phyloP scores from a whole-genome alignment of 2,888 invertebrate genomes.

The Hydrotaea diabolus region DNA sequence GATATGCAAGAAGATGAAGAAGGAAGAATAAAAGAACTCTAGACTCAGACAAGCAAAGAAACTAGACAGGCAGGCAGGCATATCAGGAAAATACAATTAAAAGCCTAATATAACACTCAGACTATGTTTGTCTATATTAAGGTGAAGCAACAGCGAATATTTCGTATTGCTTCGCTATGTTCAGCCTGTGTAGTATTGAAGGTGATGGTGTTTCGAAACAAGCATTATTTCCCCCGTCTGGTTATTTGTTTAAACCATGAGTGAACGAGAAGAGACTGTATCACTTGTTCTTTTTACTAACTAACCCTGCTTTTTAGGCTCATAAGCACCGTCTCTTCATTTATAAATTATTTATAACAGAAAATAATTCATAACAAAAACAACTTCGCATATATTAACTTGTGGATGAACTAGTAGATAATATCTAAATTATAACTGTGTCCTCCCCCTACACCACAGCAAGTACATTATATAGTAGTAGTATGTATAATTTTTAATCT shows the following conservation, averaged over 20 bases:
- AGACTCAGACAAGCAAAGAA: slow-evolving; percentile 74
- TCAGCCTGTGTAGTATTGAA: slow-evolving; percentile 56
- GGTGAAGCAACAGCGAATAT: slow-evolving; percentile 40
- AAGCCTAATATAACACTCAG: slow-evolving; percentile 50
- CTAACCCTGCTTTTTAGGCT: slow-evolving; percentile 58
- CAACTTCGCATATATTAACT: slow-evolving; percentile 51
- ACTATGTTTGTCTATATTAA: slow-evolving; percentile 38
- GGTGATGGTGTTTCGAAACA: neutral
- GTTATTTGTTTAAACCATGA: neutral
- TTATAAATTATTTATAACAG: slow-evolving; percentile 63
- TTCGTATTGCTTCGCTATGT: slow-evolving; percentile 26
- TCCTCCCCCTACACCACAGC: slow-evolving; percentile 25
- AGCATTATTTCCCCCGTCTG: neutral
- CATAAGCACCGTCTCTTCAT: slow-evolving; percentile 59
- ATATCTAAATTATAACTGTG: slow-evolving; percentile 38
- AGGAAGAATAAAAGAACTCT: slow-evolving; percentile 65
- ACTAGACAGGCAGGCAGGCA: slow-evolving; percentile 58
- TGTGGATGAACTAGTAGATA: slow-evolving; percentile 45
- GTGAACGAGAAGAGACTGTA: neutral
- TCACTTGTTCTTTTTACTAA: slow-evolving; percentile 41
- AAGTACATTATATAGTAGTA: slow-evolving; percentile 56
- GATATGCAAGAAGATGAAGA: slow-evolving; percentile 45
- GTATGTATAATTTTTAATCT: slow-evolving; percentile 56
- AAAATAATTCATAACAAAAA: slow-evolving; percentile 43
- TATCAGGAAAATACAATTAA: slow-evolving; percentile 59